Evolutionary conservation across 2,888 invertebrate genomes (phyloP), one percentile per base, ranked within the genome.

Genomic region (Matsumyia berberina): DNA sequence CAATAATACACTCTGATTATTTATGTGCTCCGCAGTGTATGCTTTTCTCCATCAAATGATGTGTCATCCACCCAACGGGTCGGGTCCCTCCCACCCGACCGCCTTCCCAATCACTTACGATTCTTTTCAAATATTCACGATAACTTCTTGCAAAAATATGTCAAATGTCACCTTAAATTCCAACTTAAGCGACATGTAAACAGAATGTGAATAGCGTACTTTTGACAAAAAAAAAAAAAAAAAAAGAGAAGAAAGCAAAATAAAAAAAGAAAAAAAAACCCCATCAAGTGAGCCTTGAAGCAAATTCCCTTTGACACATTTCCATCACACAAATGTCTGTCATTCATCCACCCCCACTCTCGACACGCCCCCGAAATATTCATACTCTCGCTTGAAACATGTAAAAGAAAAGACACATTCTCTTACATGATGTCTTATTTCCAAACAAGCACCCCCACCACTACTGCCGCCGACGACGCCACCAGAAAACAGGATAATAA

Each of bases 281-380:
- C 46, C 66, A n/a, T 69, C 55, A 77, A 60, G 67, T 44, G 77
- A 35, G 35, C 35, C 77, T 70, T 35, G 44, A 55, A 55, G 66
- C 60, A 79, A 79, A 74, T 74, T 83, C 62, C 31, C 51, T 79
- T 79, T 83, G 83, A 83, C 83, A 83, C 69, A 83, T 74, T 83
- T 74, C 69, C 79, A 83, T 83, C 79, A 74, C 42, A 69, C 62
- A 78, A 72, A 72, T 51, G 39, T 58, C 33, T 62, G 57, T n/a
- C 62, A 64, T 73, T 55, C 53, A 51, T 42, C 51, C 51, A 73
- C 17, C 29, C 6, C 35, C n/a, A 15, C 9, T 15, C 2, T 1
- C 11, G 46, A 12, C 51, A 44, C 46, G 55, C 35, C 72, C 17
- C 19, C 42, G 53, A 72, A 39, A 39, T 53, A 73, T 62, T 46